Evolutionary conservation across 1,140 invertebrate species (phyloP), one percentile per base, ranked within the genome.

Genomic region (Sitophilus oryzae): DNA sequence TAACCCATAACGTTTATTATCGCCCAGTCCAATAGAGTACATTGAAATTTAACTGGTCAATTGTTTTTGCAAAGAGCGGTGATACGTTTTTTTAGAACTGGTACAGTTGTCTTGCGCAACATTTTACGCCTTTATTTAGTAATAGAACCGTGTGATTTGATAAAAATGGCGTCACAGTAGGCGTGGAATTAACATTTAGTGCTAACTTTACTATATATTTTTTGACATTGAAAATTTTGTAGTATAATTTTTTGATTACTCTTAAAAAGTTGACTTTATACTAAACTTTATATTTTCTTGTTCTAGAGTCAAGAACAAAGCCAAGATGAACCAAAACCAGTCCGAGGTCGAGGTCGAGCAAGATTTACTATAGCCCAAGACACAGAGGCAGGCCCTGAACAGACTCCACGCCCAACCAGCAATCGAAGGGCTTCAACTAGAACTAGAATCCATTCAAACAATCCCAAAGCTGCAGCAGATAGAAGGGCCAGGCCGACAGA

Each of bases 281-380:
- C n/a, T n/a, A n/a, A n/a, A n/a, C n/a, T n/a, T n/a, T n/a, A n/a
- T n/a, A n/a, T n/a, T n/a, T n/a, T n/a, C n/a, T 21, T 54, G 25
- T 67, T 67, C 16, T 60, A 67, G 66, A 59, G 47, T 47, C 42
- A 50, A 23, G 62, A 61, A 42, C 10, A 46, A 42, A 42, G 40
- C 14, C 37, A 51, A 23, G 37, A 47, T 20, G 62, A 61, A 55
- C 58, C 46, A 20, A 55, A 44, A 44, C 14, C 52, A 22, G n/a
- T 35, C 3, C 40, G 63, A 60, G 50, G 63, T 22, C 50, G 69
- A 56, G 69, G 69, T 10, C 52, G 65, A 54, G 60, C 66, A 3
- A 61, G 65, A 49, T 71, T 71, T 61, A 47, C 58, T 25, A 20
- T 59, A 37, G 59, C 62, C 0, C 53, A 63, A 35, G 67, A 66